These are phyloP conservation scores for Caloenas nicobarica DNA, from an alignment of 2,113 vertebrate species.

Conservation along the genomic window DNA sequence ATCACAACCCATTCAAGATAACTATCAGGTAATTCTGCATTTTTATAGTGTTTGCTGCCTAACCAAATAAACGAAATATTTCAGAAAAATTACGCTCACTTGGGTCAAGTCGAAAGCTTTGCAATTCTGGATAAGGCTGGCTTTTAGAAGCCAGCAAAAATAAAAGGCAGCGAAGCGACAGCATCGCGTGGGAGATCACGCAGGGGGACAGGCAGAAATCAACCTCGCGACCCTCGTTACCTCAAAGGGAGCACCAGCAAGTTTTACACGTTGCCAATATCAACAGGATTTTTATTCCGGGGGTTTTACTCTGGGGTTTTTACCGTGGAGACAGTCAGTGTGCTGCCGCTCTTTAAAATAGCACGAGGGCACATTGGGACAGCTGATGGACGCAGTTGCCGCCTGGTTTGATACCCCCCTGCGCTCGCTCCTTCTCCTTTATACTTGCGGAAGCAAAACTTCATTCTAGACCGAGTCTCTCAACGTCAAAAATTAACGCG, in stretches of 20 bases:
- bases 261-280: neutral
- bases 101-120: neutral
- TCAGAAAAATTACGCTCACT: neutral
- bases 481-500: neutral
- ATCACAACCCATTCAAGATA: neutral
- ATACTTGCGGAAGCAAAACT: neutral
- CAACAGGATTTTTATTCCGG: neutral
- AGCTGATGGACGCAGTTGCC: accelerated
- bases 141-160: neutral
- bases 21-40: neutral
- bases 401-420: neutral
- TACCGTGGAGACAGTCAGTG: too few relatives aligned
- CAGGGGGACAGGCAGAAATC: neutral
- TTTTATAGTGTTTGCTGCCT: neutral
- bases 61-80: neutral
- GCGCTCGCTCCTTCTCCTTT: neutral
- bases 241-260: neutral
- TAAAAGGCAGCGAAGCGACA: accelerated
- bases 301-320: too few relatives aligned
- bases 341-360: neutral
- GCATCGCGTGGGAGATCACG: accelerated
- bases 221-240: neutral
- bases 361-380: accelerated
- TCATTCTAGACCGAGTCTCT: accelerated
- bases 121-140: neutral